Conservation (phyloP, 2,888 invertebrate species). For the Tupiocoris notatus region DNA sequence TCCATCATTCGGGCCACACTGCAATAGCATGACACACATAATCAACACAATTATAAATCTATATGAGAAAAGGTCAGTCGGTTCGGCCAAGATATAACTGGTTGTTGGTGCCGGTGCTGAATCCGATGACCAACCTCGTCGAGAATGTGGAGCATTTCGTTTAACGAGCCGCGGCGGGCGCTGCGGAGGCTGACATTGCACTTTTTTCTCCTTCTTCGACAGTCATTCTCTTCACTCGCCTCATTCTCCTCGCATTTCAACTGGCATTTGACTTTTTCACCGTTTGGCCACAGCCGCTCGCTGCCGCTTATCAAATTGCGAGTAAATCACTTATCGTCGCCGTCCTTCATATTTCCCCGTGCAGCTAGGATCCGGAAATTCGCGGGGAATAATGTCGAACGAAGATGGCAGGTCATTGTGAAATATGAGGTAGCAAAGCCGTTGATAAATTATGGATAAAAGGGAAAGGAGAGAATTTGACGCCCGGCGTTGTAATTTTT, state of each 20-base stretch:
- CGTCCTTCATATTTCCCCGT: no score
- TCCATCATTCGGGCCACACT: no score
- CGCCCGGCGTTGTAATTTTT: no score
- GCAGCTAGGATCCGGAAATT: no score
- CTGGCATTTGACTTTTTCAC: background rate
- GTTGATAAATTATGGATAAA: no score
- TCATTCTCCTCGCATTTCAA: background rate
- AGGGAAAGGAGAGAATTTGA: no score
- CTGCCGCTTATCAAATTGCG: background rate
- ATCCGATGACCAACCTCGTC: slow-evolving; percentile 22
- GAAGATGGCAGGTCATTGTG: no score
- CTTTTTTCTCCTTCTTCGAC: slow-evolving; percentile 8
- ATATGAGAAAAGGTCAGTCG: background rate
- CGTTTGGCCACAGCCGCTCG: background rate
- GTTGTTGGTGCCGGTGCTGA: background rate
- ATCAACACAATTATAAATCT: background rate
- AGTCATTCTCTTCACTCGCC: background rate
- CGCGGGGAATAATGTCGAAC: no score
- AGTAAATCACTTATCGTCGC: background rate
- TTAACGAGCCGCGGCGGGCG: slow-evolving; percentile 15
- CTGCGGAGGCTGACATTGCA: slow-evolving; percentile 14
- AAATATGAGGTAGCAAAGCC: no score
- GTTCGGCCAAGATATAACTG: background rate
- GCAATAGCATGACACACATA: background rate
- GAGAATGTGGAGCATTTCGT: slow-evolving; percentile 35